Evolutionary conservation across 1,140 invertebrate species (phyloP).

Genomic region (Cheumatopsyche charites): DNA sequence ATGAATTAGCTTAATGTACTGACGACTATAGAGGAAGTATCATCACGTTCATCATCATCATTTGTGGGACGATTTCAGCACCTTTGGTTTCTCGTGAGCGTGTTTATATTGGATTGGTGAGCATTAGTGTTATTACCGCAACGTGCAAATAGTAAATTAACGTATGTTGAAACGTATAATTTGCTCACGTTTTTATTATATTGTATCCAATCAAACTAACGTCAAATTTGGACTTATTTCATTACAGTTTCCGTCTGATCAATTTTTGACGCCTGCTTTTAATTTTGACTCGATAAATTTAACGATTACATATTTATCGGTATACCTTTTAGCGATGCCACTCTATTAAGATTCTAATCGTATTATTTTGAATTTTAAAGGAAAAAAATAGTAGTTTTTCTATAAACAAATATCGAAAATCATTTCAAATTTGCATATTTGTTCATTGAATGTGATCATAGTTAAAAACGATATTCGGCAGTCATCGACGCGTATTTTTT

Average conservation of each 20-base stretch:
- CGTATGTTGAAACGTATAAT: not conserved
- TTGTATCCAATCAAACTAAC: not conserved
- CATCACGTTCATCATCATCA: constrained; percentile 10
- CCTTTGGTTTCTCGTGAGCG: not conserved
- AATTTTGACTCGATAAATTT: constrained; percentile 11
- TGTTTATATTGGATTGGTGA: not conserved
- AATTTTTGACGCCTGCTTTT: constrained; percentile 12
- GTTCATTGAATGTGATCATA: constrained; percentile 5
- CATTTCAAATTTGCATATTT: constrained; percentile 8
- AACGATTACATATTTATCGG: not conserved
- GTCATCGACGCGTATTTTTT: not conserved
- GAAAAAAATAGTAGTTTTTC: no score
- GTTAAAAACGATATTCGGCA: not conserved
- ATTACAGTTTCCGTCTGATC: not conserved
- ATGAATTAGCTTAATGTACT: not conserved
- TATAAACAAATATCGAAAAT: not conserved
- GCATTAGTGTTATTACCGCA: constrained; percentile 16
- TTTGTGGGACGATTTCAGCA: constrained; percentile 9
- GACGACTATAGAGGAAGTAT: constrained; percentile 2
- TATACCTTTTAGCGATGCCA: not conserved
- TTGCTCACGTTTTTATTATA: not conserved
- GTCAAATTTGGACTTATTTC: not conserved
- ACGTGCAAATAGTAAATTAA: constrained; percentile 10
- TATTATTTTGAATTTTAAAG: no score
- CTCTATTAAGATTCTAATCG: no score